phyloP scores from a whole-genome alignment of 1,140 invertebrate genomes.

The Trachymyrmex septentrionalis region DNA sequence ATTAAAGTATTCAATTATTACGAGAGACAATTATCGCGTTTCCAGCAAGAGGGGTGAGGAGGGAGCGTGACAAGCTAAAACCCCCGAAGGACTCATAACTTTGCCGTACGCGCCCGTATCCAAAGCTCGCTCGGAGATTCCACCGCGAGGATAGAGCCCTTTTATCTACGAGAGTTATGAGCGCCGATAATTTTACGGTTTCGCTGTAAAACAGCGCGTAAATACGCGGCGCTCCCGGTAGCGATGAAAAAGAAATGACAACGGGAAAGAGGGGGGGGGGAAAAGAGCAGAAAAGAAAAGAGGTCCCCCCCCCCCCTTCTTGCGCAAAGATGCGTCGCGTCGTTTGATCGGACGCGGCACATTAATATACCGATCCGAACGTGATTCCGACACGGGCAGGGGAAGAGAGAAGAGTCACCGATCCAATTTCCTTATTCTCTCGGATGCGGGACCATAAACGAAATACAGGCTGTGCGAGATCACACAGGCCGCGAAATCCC shows the following conservation, averaged over 20 bases:
- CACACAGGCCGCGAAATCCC: constrained; percentile 27
- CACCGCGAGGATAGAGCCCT: constrained; percentile 47
- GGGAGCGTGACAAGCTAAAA: constrained; percentile 56
- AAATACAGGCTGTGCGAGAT: constrained; percentile 13
- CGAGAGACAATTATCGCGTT: constrained; percentile 48
- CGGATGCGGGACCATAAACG: constrained; percentile 44
- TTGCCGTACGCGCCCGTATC: constrained; percentile 54
- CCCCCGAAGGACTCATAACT: constrained; percentile 55
- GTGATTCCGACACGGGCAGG: neutral
- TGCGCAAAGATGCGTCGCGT: neutral
- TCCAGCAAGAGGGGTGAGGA: neutral
- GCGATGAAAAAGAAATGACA: constrained; percentile 36
- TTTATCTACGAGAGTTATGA: constrained; percentile 64
- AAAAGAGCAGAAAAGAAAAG: neutral
- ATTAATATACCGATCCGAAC: constrained; percentile 40
- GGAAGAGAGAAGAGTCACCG: neutral
- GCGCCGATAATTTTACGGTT: constrained; percentile 59
- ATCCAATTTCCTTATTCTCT: constrained; percentile 53
- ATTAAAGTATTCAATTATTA: constrained; percentile 75
- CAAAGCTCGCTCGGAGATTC: constrained; percentile 50
- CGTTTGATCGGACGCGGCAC: neutral
- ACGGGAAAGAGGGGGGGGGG: no score
- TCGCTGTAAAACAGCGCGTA: constrained; percentile 57
- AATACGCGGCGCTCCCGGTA: constrained; percentile 33
- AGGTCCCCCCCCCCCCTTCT: no score